Evolutionary conservation across 2,113 vertebrate genomes (phyloP), one percentile per base, ranked within the genome.

Genomic region (Vulpes ferrilata): DNA sequence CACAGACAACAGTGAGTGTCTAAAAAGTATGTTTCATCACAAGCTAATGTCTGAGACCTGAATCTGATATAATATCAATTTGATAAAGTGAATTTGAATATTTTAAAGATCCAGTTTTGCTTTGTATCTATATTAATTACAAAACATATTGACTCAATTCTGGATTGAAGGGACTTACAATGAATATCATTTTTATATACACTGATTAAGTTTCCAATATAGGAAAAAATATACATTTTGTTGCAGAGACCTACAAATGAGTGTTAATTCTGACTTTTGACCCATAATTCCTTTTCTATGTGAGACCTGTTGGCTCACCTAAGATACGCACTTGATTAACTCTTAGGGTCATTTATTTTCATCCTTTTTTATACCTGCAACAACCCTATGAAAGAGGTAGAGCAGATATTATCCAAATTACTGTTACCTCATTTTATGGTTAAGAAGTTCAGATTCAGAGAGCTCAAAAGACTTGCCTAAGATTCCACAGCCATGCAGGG

Each of bases 111-210:
- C 22, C 25, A 51, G 11, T 55, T 94, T 93, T 71, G n/a, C 43
- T 97, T 89, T 51, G 27, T 60, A 74, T 23, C 12, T 51, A 30
- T 38, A n/a, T 93, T 71, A 94, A 96, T 88, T 80, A 82, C 5
- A 83, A 92, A 92, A 94, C 7, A 93, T 23, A 78, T 19, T 80
- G 25, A 43, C 82, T 84, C 30, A 4, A 91, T 71, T 88, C 60
- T 64, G 22, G 57, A 64, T 74, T 74, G 69, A 87, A 96, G 53
- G 11, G 32, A 60, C 17, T 88, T 92, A 27, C 0, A 65, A 15
- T 81, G 19, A 92, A 78, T 79, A 48, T 84, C 92, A 87, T 55
- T 95, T 87, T 94, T 65, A 95, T 97, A 86, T 22, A 92, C 6
- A 60, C 19, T 90, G 25, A 30, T 74, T 90, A 22, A 3, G 55